Base-by-base conservation (phyloP, 2,888 invertebrate species). In the Mesorhabditis sp. region DNA sequence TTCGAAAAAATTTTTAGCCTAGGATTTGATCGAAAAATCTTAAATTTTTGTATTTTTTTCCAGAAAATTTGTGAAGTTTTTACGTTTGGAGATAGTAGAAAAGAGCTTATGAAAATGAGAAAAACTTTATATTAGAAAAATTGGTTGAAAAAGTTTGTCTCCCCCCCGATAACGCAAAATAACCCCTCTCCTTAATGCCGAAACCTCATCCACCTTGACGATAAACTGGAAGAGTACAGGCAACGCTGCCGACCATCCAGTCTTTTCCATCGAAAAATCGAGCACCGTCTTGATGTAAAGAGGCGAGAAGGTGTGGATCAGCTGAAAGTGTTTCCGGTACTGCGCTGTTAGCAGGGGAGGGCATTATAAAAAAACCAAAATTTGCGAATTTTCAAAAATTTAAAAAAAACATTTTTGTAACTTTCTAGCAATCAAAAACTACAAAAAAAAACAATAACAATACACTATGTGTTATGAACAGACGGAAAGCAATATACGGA, bases 171-270 rank as follows among this genome's bases (percentile, higher is more conserved):
- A 28, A 28, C 28, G 28, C 28, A 28, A 28, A 28, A 28, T 1
- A 28, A 28, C 28, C 28, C 28, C 28, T 28, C 28, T 28, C 28
- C 28, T 28, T 28, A 28, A 28, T 28, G 28, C 28, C 28, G 28
- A 28, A 28, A 28, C 28, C 28, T 50, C 28, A 62, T 5, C 3
- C 62, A 80, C 72, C 68, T 80, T 84, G 68, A 85, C 81, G 65
- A 80, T 70, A 70, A 84, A 84, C 74, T 83, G 84, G 68, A 84
- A 78, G 28, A 82, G 71, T 1, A 84, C 83, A 0, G 83, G 82
- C 62, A 84, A 72, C 44, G 84, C 83, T 10, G 83, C 82, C 3
- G 82, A 81, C 74, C 84, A 81, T 4, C 84, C 84, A 13, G 84
- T 84, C 67, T 84, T 81, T 58, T 81, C 78, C 7, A 84, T 76